Evolutionary conservation across 2,113 vertebrate species (phyloP), one percentile per base, ranked within the genome.

Genomic region (Columba livia): DNA sequence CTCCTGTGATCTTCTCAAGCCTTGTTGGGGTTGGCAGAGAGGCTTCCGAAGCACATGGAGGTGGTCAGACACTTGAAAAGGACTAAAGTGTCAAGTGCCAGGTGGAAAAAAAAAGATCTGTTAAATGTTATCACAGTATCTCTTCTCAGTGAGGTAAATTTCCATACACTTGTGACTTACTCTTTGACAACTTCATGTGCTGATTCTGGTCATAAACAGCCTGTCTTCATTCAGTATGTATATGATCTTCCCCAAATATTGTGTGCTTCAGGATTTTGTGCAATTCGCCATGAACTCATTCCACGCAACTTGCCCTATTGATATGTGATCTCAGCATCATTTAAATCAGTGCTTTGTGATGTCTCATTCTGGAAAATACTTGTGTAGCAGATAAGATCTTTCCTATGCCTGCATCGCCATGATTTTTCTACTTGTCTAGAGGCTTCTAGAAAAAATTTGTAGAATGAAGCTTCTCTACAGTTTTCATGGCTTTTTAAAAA

Each of bases 11-110:
- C 95, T 96, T 94, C 89, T 84, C 81, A 85, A 34, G n/a, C 36
- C 83, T 97, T 97, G 94, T 94, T 97, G 83, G 82, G 77, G 50
- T 97, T 97, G 97, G 97, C 97, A 97, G 56, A 36, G 79, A 44
- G 47, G 65, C 86, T 96, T 96, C 83, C 32, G 6, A 95, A 97
- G 90, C 94, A 95, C 96, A 96, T 87, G 91, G 94, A 88, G 47
- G 80, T 93, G 88, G 89, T 94, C 94, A 96, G 91, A 78, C 80
- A 91, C 96, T 92, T 97, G 87, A 89, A 88, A 96, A 91, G 31
- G 87, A 66, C 86, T 92, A 6, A 96, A 93, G 81, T 88, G 47
- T 90, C 90, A 90, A 90, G 54, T 84, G 36, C 84, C 74, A 92
- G 95, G 70, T 79, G 62, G 78, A 87, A 96, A 93, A 91, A 96